Evolutionary conservation across 2,113 vertebrate species (phyloP).

Genomic region (Microcebus tavaratra): DNA sequence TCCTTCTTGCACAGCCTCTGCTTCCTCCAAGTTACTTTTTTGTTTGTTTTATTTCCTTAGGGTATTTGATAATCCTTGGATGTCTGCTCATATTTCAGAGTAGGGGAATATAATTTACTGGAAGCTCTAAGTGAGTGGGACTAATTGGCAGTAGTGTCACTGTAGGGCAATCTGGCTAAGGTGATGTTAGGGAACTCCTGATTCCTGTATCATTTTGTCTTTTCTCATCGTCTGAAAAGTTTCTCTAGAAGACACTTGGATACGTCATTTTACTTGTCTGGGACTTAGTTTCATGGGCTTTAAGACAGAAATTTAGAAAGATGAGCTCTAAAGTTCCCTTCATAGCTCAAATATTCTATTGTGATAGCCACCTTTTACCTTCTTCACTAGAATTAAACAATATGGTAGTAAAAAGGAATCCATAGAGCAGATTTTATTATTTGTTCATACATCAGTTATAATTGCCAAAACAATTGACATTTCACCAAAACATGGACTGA

Average conservation of each 20-base stretch:
- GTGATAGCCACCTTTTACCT: neutral
- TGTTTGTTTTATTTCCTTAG: neutral
- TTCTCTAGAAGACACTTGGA: neutral
- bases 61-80: neutral
- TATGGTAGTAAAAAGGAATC: neutral
- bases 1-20: neutral
- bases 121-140: neutral
- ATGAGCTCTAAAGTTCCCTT: neutral
- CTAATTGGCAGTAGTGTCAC: neutral
- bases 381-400: constrained; percentile 30
- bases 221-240: neutral
- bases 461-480: constrained; percentile 3
- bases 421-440: neutral
- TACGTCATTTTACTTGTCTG: neutral
- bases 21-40: neutral
- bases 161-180: neutral
- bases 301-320: constrained; percentile 15
- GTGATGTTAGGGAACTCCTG: neutral
- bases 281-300: neutral
- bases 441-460: neutral
- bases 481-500: neutral
- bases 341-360: neutral
- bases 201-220: neutral
- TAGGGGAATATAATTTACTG: neutral
- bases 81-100: neutral